Base-by-base conservation (phyloP, 2,113 vertebrate genomes). In the Oreotragus oreotragus region DNA sequence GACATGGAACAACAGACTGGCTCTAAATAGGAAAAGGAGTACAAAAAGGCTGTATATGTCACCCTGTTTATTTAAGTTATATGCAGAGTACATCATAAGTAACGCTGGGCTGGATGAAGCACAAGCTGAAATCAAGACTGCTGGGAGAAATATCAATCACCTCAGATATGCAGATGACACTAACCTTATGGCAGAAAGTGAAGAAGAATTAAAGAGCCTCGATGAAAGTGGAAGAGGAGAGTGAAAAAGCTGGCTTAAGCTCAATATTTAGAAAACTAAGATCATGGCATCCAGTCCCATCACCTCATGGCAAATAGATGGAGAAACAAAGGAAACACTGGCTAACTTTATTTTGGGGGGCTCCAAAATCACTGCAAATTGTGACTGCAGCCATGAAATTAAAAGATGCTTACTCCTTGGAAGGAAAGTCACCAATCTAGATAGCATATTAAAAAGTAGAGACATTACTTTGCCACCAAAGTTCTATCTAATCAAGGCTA, bases 71-170 rank as follows among this genome's bases (percentile, higher is more conserved):
- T n/a, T 19, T n/a, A n/a, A 66, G 1, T n/a, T 66, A 9, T 19
- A n/a, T 66, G 64, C 16, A 66, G 64, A 66, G 64, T 5, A n/a
- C 16, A 5, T n/a, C 64, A 66, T 19, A 33, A n/a, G 64, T 17
- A n/a, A 66, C 0, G 1, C 8, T 66, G 33, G 16, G 2, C 62
- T 66, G 62, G 8, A n/a, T 0, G 33, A n/a, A 66, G 7, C 3
- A n/a, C 33, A n/a, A 64, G 62, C 16, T n/a, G 8, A 8, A 66
- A 66, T 66, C 16, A 66, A 66, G 62, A 10, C 1, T 66, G 16
- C 62, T 1, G 1, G 16, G 33, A 66, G 33, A 66, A 19, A 66
- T 66, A 5, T n/a, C 33, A 66, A n/a, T n/a, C 19, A n/a, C 62
- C 3, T 66, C 62, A 66, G 62, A 5, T 66, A 66, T 66, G 7